These are phyloP conservation scores for Polyommatus iphigenia DNA, from an alignment of 2,888 invertebrate genomes.

Conservation along the genomic window DNA sequence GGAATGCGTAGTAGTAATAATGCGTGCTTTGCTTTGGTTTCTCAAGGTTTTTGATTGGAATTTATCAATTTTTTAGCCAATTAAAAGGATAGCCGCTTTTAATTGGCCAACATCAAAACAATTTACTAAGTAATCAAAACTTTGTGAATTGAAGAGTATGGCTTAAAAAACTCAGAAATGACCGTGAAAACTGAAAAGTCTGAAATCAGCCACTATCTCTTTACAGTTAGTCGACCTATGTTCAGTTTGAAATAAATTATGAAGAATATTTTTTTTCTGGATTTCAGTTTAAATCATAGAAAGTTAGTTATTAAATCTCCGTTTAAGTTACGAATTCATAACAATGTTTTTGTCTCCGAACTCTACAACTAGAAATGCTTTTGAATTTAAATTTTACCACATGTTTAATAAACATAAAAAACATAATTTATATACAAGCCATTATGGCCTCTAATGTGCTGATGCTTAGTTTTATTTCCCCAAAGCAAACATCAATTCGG, in stretches of 20 bases:
- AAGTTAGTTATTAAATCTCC: background rate
- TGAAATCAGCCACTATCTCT: background rate
- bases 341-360: background rate
- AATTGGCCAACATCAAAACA: no score
- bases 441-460: background rate
- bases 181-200: background rate
- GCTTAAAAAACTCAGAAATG: no score
- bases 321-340: background rate
- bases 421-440: background rate
- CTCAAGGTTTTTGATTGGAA: no score
- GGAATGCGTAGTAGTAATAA: no score
- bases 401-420: background rate
- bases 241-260: background rate
- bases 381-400: background rate
- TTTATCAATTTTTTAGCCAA: no score
- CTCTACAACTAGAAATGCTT: background rate
- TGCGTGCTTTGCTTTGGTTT: no score
- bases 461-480: background rate
- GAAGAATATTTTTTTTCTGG: background rate
- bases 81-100: no score
- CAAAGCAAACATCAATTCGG: slow-evolving; percentile 22
- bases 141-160: no score
- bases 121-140: no score
- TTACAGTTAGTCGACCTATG: background rate
- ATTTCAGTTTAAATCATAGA: background rate